Evolutionary conservation across 1,140 invertebrate species (phyloP), one percentile per base, ranked within the genome.

Genomic region (Reticulitermes speratus): DNA sequence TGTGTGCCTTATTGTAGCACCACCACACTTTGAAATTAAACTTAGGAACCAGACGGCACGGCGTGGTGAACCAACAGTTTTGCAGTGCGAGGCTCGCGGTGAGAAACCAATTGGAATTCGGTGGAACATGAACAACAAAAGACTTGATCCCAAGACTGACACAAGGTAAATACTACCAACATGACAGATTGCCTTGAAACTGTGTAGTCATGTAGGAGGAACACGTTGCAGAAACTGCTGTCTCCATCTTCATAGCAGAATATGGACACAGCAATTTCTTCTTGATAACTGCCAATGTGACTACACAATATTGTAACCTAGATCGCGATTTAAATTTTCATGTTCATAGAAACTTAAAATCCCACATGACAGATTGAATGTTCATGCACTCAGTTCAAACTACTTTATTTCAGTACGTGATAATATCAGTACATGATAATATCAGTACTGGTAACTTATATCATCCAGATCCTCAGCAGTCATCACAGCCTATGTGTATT

Each of bases 81-180:
- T 99, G 85, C 96, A 98, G 90, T 99, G 98, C 90, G 96, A 98
- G 92, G 97, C 97, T n/a, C 96, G 97, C 89, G 98, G 98, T 85
- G 98, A 99, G 91, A 98, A 97, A 93, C 98, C 98, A 44, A 97
- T 99, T 90, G 97, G 97, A 88, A 98, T 99, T 83, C 93, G 97
- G 38, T 99, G 98, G 98, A 98, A 97, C 91, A 97, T 97, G 94
- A 97, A 98, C 91, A 97, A 97, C 91, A 97, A 97, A 90, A 94
- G 97, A 84, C 91, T 98, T 85, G 97, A 98, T 91, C 95, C 96
- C 48, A 97, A 97, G 91, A 96, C 94, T 85, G 96, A 97, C 89
- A 95, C 89, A 86, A 90, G 91, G 91, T 91, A 87, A 83, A 48
- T 44, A 38, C 25, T 83, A 44, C 82, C 38, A 44, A 44, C 38